A percentile compares a stretch with the other conserved stretches of the same genome.
phyloP scores from a whole-genome alignment of 1,140 invertebrate genomes.

The Paralvinella palmiformis region DNA sequence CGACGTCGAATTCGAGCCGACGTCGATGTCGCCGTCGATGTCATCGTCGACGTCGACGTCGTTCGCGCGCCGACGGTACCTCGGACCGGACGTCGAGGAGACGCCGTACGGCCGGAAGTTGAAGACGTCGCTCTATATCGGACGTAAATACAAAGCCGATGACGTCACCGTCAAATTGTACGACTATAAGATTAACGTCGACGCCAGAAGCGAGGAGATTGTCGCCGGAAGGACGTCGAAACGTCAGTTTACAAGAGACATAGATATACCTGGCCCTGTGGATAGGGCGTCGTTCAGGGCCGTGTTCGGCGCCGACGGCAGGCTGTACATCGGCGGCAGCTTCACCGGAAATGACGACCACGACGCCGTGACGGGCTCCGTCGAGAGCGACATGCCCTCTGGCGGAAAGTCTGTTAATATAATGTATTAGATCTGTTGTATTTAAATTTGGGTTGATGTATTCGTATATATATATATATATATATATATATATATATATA shows the following conservation, averaged over 20 bases:
- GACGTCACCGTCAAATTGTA: slow-evolving; percentile 4
- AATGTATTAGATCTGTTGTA: no score
- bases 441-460: no score
- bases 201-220: slow-evolving; percentile 12
- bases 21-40: not conserved
- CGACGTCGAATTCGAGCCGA: no score
- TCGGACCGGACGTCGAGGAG: not conserved
- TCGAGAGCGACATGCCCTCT: slow-evolving; percentile 2
- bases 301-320: not conserved
- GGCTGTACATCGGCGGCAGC: not conserved
- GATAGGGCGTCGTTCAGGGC: not conserved
- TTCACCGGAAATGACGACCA: slow-evolving; percentile 8
- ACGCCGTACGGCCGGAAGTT: slow-evolving; percentile 3
- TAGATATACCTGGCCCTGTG: slow-evolving; percentile 8
- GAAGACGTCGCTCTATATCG: slow-evolving; percentile 12
- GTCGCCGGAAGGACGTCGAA: slow-evolving; percentile 6
- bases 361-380: not conserved
- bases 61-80: not conserved
- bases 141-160: slow-evolving; percentile 6
- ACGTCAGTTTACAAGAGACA: slow-evolving; percentile 17
- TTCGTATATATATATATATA: no score
- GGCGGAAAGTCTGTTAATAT: not conserved
- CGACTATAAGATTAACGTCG: not conserved
- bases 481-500: no score
- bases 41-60: not conserved